phyloP scores from a whole-genome alignment of 2,797 vertebrate genomes.

The Monodelphis domestica region DNA sequence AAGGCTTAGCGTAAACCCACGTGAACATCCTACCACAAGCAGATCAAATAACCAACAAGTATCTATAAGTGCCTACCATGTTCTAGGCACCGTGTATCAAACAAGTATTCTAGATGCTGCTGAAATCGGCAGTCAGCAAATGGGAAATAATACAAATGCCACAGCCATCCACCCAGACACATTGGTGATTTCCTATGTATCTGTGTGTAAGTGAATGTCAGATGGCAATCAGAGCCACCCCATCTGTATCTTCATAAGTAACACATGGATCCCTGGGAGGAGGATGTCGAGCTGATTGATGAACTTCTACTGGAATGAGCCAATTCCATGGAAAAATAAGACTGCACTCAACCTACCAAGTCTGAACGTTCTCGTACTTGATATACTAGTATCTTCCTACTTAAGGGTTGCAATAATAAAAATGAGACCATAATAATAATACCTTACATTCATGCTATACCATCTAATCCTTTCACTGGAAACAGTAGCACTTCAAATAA shows the following conservation, averaged over 20 bases:
- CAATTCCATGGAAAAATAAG: rapidly evolving
- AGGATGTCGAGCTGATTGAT: background rate
- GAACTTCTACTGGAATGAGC: background rate
- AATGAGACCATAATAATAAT: background rate
- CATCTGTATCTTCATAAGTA: background rate
- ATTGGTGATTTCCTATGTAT: constrained; percentile 3
- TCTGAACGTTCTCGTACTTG: rapidly evolving
- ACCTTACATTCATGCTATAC: background rate
- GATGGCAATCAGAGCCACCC: background rate
- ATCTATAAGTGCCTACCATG: background rate
- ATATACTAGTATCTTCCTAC: background rate
- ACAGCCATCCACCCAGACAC: background rate
- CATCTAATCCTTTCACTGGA: background rate
- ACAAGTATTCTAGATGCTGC: background rate
- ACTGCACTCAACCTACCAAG: background rate
- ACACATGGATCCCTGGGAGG: background rate
- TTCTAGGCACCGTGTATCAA: background rate
- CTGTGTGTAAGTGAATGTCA: background rate
- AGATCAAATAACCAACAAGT: background rate
- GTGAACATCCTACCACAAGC: background rate
- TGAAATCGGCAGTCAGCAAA: constrained; percentile 24
- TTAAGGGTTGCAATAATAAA: background rate
- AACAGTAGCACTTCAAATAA: background rate
- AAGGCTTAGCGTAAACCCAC: background rate
- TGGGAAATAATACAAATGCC: background rate